Evolutionary conservation across 2,113 vertebrate genomes (phyloP).

Genomic region (Pampusana beccarii): DNA sequence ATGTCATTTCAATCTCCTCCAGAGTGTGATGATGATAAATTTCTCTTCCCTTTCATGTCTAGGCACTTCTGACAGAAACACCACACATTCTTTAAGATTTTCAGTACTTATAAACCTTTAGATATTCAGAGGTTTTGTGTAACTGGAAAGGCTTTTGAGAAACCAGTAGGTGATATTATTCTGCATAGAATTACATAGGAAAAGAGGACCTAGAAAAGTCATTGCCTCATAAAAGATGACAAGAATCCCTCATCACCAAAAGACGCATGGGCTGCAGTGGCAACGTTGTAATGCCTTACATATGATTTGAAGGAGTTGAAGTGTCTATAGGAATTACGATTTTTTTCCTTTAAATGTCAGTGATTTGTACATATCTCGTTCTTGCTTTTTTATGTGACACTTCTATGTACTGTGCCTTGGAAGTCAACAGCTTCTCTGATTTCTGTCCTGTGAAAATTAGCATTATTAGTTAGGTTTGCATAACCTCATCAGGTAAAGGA

Average conservation of each 20-base stretch:
- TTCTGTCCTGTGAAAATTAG: not conserved
- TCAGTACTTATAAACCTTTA: not conserved
- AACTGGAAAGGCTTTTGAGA: not conserved
- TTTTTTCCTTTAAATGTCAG: not conserved
- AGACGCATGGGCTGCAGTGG: not conserved
- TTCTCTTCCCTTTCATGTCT: not conserved
- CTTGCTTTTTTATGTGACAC: not conserved
- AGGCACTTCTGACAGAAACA: conserved; percentile 5
- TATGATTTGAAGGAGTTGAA: not conserved
- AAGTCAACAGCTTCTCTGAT: not conserved
- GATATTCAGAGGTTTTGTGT: not conserved
- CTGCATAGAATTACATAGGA: not conserved
- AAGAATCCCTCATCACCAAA: not conserved
- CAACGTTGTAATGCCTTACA: not conserved
- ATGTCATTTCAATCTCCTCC: not conserved
- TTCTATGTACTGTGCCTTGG: not conserved
- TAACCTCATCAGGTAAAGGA: not conserved
- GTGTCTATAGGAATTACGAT: not conserved
- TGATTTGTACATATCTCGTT: not conserved
- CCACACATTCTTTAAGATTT: not conserved
- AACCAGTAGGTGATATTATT: not conserved
- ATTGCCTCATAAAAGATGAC: not conserved
- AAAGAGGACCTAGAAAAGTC: not conserved
- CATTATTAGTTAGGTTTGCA: not conserved
- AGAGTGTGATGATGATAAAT: not conserved